A percentile compares a stretch with the other conserved stretches of the same genome.
phyloP scores from a whole-genome alignment of 2,113 vertebrate species.

The Kryptolebias marmoratus region DNA sequence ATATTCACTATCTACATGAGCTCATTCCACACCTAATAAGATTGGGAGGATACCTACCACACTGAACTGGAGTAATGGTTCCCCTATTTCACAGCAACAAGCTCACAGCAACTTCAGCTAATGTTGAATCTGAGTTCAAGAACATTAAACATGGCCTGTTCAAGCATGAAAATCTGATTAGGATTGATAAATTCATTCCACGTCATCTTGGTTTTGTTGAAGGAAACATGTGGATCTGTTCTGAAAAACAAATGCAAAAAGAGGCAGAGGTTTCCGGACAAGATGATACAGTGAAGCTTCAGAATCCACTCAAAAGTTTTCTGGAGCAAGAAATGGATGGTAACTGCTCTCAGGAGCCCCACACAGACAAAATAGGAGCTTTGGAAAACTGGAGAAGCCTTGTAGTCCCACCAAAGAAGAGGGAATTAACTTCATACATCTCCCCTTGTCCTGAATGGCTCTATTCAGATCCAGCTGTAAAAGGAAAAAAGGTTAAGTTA shows the following conservation, averaged over 20 bases:
- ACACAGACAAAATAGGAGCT: neutral
- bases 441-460: too few relatives aligned
- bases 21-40: too few relatives aligned
- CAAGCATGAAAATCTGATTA: neutral
- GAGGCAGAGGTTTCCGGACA: neutral
- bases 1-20: too few relatives aligned
- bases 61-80: too few relatives aligned
- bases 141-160: constrained; percentile 4
- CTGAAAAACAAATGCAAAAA: neutral
- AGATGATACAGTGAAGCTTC: neutral
- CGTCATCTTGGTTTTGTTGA: neutral
- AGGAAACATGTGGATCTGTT: neutral
- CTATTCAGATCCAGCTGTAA: too few relatives aligned
- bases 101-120: neutral
- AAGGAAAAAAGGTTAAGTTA: too few relatives aligned
- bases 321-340: neutral
- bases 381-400: neutral
- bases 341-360: neutral
- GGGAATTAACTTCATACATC: too few relatives aligned
- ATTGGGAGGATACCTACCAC: too few relatives aligned
- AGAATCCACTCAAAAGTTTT: neutral
- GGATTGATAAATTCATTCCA: neutral
- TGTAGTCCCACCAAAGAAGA: too few relatives aligned
- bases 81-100: too few relatives aligned
- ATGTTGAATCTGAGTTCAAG: constrained; percentile 2